Percentiles rank a stretch among this genome's conserved stretches.
These are phyloP conservation scores for Trichosurus vulpecula DNA, from an alignment of 2,797 vertebrate genomes.

Conservation along the genomic window DNA sequence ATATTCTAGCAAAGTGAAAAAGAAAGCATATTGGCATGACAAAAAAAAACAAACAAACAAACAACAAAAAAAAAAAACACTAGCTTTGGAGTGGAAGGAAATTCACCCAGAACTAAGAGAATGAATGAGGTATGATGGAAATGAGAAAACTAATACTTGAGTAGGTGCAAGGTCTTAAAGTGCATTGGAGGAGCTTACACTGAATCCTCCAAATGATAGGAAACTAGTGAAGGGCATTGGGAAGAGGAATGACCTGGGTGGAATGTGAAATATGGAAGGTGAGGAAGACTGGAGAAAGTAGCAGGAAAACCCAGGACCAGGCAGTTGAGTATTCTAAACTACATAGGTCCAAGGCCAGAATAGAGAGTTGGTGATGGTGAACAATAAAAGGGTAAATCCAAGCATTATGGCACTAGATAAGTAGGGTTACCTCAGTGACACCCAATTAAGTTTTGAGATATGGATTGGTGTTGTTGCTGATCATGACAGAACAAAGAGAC, in stretches of 20 bases:
- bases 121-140: not conserved
- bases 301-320: not conserved
- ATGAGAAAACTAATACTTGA: not conserved
- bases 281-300: not conserved
- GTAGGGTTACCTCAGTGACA: not conserved
- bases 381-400: not conserved
- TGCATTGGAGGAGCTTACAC: conserved; percentile 2
- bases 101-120: not conserved
- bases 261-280: not conserved
- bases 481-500: not conserved
- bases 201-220: not conserved
- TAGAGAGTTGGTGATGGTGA: not conserved
- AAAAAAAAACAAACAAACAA: no score
- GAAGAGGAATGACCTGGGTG: not conserved
- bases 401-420: not conserved
- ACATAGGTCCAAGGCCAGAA: not conserved
- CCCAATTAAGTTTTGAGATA: not conserved
- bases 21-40: not conserved
- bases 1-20: not conserved
- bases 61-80: no score
- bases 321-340: not conserved
- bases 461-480: not conserved
- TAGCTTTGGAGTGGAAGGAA: not conserved
- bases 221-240: not conserved
- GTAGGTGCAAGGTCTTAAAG: not conserved